Evolutionary conservation across 2,888 invertebrate species (phyloP).

Genomic region (Crematogaster levior): DNA sequence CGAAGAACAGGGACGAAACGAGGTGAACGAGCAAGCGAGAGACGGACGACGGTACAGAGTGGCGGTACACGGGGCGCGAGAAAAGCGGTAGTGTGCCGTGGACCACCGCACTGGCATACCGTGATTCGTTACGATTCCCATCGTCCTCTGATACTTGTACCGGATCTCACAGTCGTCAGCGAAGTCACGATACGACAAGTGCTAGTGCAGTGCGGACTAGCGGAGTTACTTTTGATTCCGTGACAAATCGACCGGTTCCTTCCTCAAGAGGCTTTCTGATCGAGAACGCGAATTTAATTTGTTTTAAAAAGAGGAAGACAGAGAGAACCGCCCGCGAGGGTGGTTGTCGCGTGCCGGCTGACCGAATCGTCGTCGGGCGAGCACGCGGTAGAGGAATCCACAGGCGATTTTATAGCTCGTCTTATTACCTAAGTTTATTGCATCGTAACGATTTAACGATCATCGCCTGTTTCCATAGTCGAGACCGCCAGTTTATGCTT

Average conservation of each 20-base stretch:
- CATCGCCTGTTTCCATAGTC: conserved; percentile 76
- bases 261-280: conserved; percentile 46
- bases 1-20: conserved; percentile 81
- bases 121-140: conserved; percentile 85
- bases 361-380: conserved; percentile 72
- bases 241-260: conserved; percentile 21
- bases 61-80: conserved; percentile 87
- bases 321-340: conserved; percentile 65
- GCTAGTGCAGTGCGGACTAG: conserved; percentile 82
- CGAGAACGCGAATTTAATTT: conserved; percentile 51
- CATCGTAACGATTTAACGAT: conserved; percentile 85
- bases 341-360: conserved; percentile 83
- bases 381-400: conserved; percentile 79
- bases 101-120: conserved; percentile 87
- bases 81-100: conserved; percentile 90
- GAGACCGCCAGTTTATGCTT: conserved; percentile 71
- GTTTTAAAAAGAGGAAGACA: conserved; percentile 37
- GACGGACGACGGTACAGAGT: conserved; percentile 88
- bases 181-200: conserved; percentile 81
- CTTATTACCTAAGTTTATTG: conserved; percentile 83
- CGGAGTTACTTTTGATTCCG: conserved; percentile 60
- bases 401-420: conserved; percentile 82
- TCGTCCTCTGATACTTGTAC: conserved; percentile 78
- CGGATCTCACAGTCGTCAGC: conserved; percentile 73
- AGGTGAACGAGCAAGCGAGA: conserved; percentile 86